Base-by-base conservation (phyloP, 2,797 vertebrate species). In the Anguilla marmorata region DNA sequence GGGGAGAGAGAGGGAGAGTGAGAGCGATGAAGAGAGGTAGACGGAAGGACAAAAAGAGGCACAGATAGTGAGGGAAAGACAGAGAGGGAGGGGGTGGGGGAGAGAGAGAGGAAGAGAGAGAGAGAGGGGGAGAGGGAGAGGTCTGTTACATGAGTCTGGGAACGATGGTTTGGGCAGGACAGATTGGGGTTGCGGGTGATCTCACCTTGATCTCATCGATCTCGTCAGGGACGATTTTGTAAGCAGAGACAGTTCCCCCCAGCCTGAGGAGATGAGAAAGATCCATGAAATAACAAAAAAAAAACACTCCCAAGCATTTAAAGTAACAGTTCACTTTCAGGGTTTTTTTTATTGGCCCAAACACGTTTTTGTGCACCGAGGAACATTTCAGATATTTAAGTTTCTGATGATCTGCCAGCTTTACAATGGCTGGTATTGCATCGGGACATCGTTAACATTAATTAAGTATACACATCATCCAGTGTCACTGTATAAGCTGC, bases 181-280 rank as follows among this genome's bases (percentile, higher is more conserved):
- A 30, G 52, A 27, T 24, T 63, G 33, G 19, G 12, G n/a, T 33
- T 24, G 30, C 45, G 50, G 72, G 85, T 0, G 52, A 48, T 21
- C 89, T 84, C 97, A 99, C 98, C 98, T 99, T 99, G 93, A 99
- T 99, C 95, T 99, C 98, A 94, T 99, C 98, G 88, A 99, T 97
- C 96, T 99, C 98, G 19, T 99, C 98, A 89, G 98, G 98, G 92
- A 99, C 98, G 89, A 99, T 98, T 96, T 99, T 99, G 96, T 99
- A 99, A 91, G 97, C 98, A 92, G 97, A 95, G 93, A 99, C 96
- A 95, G 97, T 97, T 93, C 98, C 98, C 95, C 98, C 98, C 85
- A 99, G 96, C 94, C 98, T 99, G 96, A 94, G 96, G 95, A 94
- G 95, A 89, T 94, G 95, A 87, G 24, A 85, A 60, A 69, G 2